Evolutionary conservation across 2,113 vertebrate species (phyloP), one percentile per base, ranked within the genome.

Genomic region (Pithys albifrons): DNA sequence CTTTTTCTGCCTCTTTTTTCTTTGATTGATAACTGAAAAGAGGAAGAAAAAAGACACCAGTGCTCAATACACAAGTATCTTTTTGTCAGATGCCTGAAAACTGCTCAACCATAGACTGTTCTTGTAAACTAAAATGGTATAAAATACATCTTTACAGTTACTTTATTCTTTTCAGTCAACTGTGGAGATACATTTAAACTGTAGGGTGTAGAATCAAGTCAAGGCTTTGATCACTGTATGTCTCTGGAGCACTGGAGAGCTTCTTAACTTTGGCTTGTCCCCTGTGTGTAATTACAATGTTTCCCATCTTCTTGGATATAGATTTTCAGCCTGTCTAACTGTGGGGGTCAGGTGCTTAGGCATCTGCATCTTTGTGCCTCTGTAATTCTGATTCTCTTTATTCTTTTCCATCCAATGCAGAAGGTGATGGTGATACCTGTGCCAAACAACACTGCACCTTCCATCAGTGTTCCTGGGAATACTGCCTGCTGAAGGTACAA

Each of bases 391-490:
- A 18, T 82, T 52, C 5, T 48, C 33, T 77, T 29, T 55, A 10
- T 59, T 79, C 45, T 28, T 64, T 48, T 24, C 43, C 16, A 25
- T 73, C 14, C 1, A 14, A 8, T 85, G 24, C 43, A 52, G 52
- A 52, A 29, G 22, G 8, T 55, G 51, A 45, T 16, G 13, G 9
- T 51, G 43, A 9, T 45, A 17, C 0, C 14, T 17, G 25, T 55
- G 39, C n/a, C 37, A 71, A 84, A 62, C 8, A 46, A 5, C 14
- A 52, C 28, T 1, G 0, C 0, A 0, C 17, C 45, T 89, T 89
- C 49, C 22, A 20, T 48, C 29, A 27, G 14, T 49, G 4, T 74
- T 45, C 22, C 4, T 24, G 22, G 39, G 27, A 81, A 49, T 41
- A 28, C 51, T 86, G 55, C 28, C 43, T 43, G 23, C 70, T 85